phyloP scores from a whole-genome alignment of 2,113 vertebrate genomes.

The Cygnus buccinator region DNA sequence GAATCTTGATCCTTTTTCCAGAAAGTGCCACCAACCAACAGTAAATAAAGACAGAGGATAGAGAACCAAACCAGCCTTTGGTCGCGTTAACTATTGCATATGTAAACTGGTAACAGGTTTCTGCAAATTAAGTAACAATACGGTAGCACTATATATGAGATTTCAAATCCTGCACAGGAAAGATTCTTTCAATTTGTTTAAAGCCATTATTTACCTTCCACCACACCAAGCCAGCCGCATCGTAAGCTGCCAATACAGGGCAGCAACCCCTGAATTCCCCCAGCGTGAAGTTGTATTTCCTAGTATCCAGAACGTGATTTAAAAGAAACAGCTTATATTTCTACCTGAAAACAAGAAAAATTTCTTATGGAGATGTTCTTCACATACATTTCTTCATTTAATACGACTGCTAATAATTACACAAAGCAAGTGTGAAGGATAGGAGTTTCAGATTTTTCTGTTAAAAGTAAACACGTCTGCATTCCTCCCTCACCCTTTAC shows the following conservation, averaged over 20 bases:
- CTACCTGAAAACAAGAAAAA: neutral
- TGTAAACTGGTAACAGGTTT: neutral
- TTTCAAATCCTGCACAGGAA: neutral
- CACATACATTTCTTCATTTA: neutral
- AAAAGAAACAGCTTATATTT: neutral
- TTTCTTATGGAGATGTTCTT: neutral
- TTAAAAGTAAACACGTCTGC: neutral
- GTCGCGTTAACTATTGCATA: neutral
- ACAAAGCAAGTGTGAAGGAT: neutral
- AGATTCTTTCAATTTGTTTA: neutral
- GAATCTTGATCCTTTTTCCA: neutral
- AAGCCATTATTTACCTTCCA: neutral
- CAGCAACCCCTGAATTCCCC: neutral
- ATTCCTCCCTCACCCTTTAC: neutral
- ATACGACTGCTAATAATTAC: neutral
- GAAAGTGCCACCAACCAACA: neutral
- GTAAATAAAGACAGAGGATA: neutral
- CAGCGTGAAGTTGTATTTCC: neutral
- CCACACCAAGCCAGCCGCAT: neutral
- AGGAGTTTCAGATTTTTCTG: neutral
- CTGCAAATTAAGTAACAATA: neutral
- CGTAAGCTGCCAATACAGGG: neutral
- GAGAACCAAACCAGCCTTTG: neutral
- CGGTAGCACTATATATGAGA: neutral
- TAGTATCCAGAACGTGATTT: no score